phyloP scores from a whole-genome alignment of 2,113 vertebrate genomes.

The Rattus norvegicus region DNA sequence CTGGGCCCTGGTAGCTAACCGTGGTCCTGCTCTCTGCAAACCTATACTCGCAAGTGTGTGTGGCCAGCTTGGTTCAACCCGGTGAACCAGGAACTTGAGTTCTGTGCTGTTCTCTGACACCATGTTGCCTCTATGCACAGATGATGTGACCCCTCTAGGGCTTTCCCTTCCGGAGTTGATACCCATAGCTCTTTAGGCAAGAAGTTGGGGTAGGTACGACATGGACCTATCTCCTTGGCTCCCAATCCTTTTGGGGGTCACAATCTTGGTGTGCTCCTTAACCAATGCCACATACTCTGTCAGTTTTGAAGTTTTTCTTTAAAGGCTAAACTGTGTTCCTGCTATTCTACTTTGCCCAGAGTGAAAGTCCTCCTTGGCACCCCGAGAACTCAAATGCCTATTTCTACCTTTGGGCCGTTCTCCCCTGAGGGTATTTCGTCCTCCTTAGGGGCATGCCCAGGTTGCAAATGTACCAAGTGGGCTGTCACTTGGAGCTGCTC shows the following conservation, averaged over 20 bases:
- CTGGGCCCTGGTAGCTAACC: accelerated
- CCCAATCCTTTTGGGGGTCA: too few species aligned
- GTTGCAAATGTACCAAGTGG: neutral
- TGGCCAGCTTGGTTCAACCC: neutral
- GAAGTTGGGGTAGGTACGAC: accelerated
- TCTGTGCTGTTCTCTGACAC: neutral
- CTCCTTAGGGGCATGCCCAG: neutral
- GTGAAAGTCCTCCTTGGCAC: neutral
- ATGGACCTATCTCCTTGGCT: neutral
- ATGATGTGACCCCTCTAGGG: neutral
- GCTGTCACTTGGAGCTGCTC: too few species aligned
- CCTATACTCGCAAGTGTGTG: neutral
- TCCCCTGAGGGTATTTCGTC: neutral
- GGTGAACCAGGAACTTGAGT: neutral
- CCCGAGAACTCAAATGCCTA: accelerated
- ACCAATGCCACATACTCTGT: accelerated
- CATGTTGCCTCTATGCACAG: too few species aligned
- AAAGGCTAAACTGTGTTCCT: neutral
- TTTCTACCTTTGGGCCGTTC: neutral
- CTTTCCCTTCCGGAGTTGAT: accelerated
- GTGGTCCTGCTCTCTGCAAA: neutral
- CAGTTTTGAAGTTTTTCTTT: neutral
- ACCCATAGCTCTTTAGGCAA: accelerated
- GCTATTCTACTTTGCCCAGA: neutral
- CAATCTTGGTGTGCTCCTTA: neutral